Conservation (phyloP, 2,113 vertebrate species). For the Axis porcinus region DNA sequence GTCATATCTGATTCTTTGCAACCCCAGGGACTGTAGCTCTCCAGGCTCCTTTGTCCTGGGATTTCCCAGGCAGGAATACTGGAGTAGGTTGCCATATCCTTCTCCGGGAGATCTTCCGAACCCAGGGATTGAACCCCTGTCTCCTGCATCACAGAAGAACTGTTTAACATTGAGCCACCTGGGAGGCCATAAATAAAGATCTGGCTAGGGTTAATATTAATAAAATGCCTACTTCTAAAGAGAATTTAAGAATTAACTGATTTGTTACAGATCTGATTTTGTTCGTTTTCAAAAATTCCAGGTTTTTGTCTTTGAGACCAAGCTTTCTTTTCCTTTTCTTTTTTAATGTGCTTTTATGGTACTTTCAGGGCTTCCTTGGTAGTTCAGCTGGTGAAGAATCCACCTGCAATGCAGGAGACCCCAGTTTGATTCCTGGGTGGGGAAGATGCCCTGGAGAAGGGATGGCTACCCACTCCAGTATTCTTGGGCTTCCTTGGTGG, state of each 20-base stretch:
- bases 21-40: background rate
- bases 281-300: constrained; percentile 11
- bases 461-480: no score
- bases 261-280: background rate
- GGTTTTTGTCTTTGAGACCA: background rate
- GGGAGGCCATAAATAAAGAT: background rate
- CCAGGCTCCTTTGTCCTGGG: background rate
- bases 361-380: background rate
- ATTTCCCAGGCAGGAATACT: background rate
- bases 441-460: no score
- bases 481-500: no score
- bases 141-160: background rate
- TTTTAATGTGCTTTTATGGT: background rate
- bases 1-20: background rate
- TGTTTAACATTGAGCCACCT: background rate
- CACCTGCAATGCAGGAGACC: no score
- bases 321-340: background rate
- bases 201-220: constrained; percentile 1
- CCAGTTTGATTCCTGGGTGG: no score
- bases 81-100: background rate
- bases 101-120: background rate
- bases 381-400: no score
- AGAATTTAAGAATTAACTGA: background rate
- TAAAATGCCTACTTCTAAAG: background rate
- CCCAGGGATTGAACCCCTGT: background rate